These are phyloP conservation scores for Siniperca scherzeri DNA, from an alignment of 2,797 vertebrate genomes.

Conservation along the genomic window DNA sequence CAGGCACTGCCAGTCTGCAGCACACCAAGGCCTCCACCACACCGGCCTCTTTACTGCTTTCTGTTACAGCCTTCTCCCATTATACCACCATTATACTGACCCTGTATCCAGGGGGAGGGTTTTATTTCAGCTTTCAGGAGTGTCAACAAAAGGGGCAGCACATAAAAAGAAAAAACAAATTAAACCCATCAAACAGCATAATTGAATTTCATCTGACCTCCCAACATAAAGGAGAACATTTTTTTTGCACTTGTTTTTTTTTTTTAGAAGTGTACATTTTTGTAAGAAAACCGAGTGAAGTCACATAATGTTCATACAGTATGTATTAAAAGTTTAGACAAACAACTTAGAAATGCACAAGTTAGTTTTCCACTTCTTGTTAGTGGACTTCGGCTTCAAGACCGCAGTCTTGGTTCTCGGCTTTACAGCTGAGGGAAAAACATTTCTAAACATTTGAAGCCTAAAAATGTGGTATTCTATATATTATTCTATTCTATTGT, in stretches of 20 bases:
- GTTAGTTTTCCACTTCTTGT: not conserved
- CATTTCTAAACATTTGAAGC: conserved; percentile 11
- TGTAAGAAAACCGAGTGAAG: not conserved
- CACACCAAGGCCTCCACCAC: conserved; percentile 66
- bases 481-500: conserved; percentile 18
- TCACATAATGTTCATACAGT: not conserved
- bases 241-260: not conserved
- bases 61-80: conserved; percentile 58
- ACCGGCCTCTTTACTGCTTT: conserved; percentile 60
- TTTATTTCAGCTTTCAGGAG: conserved; percentile 59
- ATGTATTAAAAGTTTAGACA: conserved; percentile 20
- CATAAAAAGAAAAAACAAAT: conserved; percentile 53
- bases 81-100: conserved; percentile 59
- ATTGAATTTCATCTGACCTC: conserved; percentile 21
- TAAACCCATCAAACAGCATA: conserved; percentile 44
- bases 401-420: not conserved
- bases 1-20: conserved; percentile 81
- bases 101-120: conserved; percentile 52
- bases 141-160: conserved; percentile 47
- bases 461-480: conserved; percentile 6
- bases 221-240: not conserved
- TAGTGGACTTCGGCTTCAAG: conserved; percentile 1
- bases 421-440: conserved; percentile 18
- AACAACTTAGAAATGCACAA: not conserved
- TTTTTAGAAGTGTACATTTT: not conserved